Conservation (phyloP, 2,888 invertebrate species). For the Shargacucullia verbasci region DNA sequence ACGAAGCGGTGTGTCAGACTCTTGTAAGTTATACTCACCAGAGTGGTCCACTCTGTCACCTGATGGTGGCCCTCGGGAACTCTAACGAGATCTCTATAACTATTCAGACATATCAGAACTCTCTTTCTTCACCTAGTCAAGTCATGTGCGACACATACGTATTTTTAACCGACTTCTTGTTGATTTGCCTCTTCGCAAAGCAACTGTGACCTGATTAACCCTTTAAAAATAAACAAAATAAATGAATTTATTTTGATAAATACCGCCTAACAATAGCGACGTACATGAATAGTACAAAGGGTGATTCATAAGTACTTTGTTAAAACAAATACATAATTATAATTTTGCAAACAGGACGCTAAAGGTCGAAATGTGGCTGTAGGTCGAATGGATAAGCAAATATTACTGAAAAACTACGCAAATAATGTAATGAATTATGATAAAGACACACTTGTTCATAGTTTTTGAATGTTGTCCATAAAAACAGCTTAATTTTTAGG, state of each 20-base stretch:
- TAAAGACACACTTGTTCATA: conserved; percentile 10
- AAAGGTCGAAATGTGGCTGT: conserved; percentile 38
- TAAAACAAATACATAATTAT: conserved; percentile 33
- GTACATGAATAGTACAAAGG: conserved; percentile 24
- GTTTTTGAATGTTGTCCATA: conserved; percentile 9
- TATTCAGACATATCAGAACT: too few relatives aligned
- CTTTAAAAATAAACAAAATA: conserved; percentile 18
- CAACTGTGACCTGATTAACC: background rate
- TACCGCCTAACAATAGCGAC: conserved; percentile 21
- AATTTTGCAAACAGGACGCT: conserved; percentile 24
- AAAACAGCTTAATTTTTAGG: too few relatives aligned
- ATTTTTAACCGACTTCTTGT: too few relatives aligned
- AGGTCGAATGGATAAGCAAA: conserved; percentile 40
- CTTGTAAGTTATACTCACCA: too few relatives aligned
- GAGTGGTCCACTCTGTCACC: too few relatives aligned
- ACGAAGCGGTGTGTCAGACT: too few relatives aligned
- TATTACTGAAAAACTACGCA: conserved; percentile 33
- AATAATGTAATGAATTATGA: conserved; percentile 12
- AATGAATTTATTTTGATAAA: conserved; percentile 22
- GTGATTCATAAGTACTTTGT: conserved; percentile 50
- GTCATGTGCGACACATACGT: too few relatives aligned
- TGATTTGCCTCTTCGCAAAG: too few relatives aligned
- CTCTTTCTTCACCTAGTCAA: too few relatives aligned
- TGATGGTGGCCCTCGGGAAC: too few relatives aligned
- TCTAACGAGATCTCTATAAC: too few relatives aligned